Percentiles rank a stretch among this genome's conserved stretches.
Conservation (phyloP, 2,797 vertebrate genomes). For the Carapus acus region DNA sequence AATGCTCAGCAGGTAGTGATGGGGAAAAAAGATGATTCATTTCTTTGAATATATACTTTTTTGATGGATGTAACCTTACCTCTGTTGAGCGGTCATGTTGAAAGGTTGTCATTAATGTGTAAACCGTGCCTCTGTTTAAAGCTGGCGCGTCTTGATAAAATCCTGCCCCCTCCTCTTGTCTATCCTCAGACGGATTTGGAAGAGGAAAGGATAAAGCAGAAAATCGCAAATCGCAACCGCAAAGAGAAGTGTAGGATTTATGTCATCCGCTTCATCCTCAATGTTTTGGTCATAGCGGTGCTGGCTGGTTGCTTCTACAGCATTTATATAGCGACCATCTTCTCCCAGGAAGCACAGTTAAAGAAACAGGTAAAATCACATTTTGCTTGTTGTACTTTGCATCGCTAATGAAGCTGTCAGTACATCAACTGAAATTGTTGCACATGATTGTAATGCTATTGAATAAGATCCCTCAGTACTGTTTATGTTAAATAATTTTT, state of each 20-base stretch:
- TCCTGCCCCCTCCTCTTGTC: neutral
- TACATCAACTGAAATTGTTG: too few species aligned
- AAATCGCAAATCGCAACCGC: constrained; percentile 79
- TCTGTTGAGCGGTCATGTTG: too few species aligned
- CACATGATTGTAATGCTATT: too few species aligned
- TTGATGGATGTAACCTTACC: too few species aligned
- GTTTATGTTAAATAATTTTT: too few species aligned
- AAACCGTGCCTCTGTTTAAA: neutral
- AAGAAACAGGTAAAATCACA: constrained; percentile 46
- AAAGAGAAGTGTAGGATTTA: constrained; percentile 82
- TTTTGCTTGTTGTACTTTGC: neutral
- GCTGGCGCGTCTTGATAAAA: constrained; percentile 2
- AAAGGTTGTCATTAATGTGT: neutral
- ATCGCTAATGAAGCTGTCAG: too few species aligned
- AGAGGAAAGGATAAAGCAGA: constrained; percentile 86
- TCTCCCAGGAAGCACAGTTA: constrained; percentile 78
- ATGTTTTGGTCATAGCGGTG: constrained; percentile 80
- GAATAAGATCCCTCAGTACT: too few species aligned
- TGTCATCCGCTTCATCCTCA: constrained; percentile 77
- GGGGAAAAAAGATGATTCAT: too few species aligned
- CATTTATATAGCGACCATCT: constrained; percentile 83
- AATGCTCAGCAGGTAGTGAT: too few species aligned
- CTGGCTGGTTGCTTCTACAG: constrained; percentile 85
- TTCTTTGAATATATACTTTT: too few species aligned
- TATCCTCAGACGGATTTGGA: constrained; percentile 82